A percentile compares a stretch with the other conserved stretches of the same genome.
Conservation (phyloP, 2,888 invertebrate species). For the Platycnemis pennipes region DNA sequence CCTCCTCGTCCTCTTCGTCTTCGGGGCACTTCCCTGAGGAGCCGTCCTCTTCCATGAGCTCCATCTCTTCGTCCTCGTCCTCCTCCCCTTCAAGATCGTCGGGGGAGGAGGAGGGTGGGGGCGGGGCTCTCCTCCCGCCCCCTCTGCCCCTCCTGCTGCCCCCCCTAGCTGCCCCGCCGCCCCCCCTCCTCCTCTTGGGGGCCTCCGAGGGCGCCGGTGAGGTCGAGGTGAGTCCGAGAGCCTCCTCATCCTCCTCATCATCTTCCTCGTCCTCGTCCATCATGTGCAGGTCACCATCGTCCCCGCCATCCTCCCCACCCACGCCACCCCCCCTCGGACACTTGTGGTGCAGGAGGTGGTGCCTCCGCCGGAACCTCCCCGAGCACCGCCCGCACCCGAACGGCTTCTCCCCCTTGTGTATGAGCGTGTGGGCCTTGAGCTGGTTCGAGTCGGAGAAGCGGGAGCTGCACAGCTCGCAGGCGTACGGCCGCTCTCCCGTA, state of each 20-base stretch:
- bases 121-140: slow-evolving; percentile 73
- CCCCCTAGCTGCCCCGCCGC: slow-evolving; percentile 68
- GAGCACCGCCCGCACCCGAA: slow-evolving; percentile 91
- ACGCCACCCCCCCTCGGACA: slow-evolving; percentile 81
- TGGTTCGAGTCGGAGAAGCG: slow-evolving; percentile 96
- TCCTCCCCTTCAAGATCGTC: slow-evolving; percentile 65
- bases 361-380: slow-evolving; percentile 90
- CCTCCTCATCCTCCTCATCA: slow-evolving; percentile 75
- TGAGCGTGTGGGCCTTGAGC: slow-evolving; percentile 92
- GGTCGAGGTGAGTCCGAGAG: slow-evolving; percentile 73
- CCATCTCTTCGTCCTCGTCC: slow-evolving; percentile 70
- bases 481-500: slow-evolving; percentile 94
- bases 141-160: slow-evolving; percentile 49
- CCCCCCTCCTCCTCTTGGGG: slow-evolving; percentile 72
- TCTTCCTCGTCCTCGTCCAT: slow-evolving; percentile 75
- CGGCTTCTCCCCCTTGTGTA: slow-evolving; percentile 95
- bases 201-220: slow-evolving; percentile 30
- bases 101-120: slow-evolving; percentile 69
- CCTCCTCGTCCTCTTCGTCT: slow-evolving; percentile 51
- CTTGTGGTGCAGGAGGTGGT: slow-evolving; percentile 92
- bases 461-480: slow-evolving; percentile 91
- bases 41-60: slow-evolving; percentile 71
- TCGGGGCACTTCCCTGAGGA: slow-evolving; percentile 47
- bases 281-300: slow-evolving; percentile 72
- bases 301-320: slow-evolving; percentile 36